Percentiles rank a stretch among this genome's conserved stretches.
These are phyloP conservation scores for Pomacea maculata DNA, from an alignment of 1,140 invertebrate species.

Conservation along the genomic window DNA sequence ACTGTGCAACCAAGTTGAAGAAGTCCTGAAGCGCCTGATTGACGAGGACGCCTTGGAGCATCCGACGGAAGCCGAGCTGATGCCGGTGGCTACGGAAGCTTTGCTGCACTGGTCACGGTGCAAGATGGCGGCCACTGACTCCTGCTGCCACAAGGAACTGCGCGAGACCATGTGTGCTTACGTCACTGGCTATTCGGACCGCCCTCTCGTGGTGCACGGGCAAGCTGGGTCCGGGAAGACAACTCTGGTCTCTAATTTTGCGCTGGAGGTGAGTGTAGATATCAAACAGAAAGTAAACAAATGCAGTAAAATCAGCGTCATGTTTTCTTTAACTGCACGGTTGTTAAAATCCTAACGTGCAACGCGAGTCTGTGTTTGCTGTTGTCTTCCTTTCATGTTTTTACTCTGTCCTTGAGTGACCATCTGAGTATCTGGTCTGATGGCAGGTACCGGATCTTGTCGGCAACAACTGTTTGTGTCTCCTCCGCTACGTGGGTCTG, in stretches of 20 bases:
- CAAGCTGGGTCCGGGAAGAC: constrained; percentile 57
- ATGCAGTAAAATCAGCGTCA: no score
- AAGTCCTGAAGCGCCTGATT: constrained; percentile 38
- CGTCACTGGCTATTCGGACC: constrained; percentile 80
- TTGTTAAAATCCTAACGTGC: no score
- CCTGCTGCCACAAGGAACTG: constrained; percentile 87
- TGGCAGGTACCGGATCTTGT: constrained; percentile 54
- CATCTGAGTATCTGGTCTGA: background rate
- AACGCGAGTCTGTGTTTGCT: no score
- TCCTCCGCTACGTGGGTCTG: constrained; percentile 54
- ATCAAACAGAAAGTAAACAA: no score
- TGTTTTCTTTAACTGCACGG: no score
- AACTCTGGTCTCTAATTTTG: constrained; percentile 52
- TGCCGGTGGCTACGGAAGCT: constrained; percentile 41
- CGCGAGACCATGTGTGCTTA: constrained; percentile 82
- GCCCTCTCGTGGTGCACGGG: constrained; percentile 65
- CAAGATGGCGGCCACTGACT: constrained; percentile 61
- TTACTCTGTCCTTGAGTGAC: background rate
- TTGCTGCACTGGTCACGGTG: constrained; percentile 46
- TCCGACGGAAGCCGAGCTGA: background rate
- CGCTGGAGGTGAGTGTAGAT: constrained; percentile 70
- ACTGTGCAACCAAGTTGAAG: constrained; percentile 40
- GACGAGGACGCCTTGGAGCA: constrained; percentile 37
- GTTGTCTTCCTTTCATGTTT: background rate
- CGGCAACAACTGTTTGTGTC: constrained; percentile 33